Conservation (phyloP, 2,113 vertebrate species). For the Neolamprologus cancellatus region DNA sequence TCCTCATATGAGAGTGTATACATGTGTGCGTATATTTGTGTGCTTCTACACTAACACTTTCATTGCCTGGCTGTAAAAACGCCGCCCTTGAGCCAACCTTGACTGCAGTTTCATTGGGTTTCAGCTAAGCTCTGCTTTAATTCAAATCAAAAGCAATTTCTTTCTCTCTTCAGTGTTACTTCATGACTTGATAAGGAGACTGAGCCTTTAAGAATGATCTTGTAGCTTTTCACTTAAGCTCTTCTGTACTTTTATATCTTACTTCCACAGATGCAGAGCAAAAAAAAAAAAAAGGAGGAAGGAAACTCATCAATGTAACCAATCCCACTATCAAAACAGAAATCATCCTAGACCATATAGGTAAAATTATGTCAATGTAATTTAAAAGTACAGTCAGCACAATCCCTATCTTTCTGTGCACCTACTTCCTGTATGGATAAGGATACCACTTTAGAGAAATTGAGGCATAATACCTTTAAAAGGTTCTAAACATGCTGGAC, state of each 20-base stretch:
- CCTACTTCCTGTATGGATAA: background rate
- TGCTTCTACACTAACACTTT: slow-evolving; percentile 13
- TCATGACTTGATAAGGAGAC: background rate
- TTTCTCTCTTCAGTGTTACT: background rate
- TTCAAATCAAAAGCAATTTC: slow-evolving; percentile 32
- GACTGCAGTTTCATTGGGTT: slow-evolving; percentile 35
- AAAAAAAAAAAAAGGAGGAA: background rate
- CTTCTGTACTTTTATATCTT: background rate
- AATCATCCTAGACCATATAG: background rate
- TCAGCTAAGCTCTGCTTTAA: slow-evolving; percentile 27
- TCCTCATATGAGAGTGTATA: slow-evolving; percentile 31
- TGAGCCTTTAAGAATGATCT: background rate
- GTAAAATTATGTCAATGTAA: background rate
- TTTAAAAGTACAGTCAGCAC: background rate
- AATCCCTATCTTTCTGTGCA: background rate
- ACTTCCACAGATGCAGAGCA: background rate
- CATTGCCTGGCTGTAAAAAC: slow-evolving; percentile 21
- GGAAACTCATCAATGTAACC: background rate
- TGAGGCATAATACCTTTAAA: background rate
- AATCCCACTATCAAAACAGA: background rate
- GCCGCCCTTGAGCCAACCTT: slow-evolving; percentile 64
- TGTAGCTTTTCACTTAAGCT: background rate
- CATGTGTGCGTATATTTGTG: slow-evolving; percentile 6
- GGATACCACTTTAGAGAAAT: background rate
- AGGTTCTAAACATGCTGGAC: background rate